Conservation (phyloP, 1,140 invertebrate genomes). For the Eriocheir sinensis region DNA sequence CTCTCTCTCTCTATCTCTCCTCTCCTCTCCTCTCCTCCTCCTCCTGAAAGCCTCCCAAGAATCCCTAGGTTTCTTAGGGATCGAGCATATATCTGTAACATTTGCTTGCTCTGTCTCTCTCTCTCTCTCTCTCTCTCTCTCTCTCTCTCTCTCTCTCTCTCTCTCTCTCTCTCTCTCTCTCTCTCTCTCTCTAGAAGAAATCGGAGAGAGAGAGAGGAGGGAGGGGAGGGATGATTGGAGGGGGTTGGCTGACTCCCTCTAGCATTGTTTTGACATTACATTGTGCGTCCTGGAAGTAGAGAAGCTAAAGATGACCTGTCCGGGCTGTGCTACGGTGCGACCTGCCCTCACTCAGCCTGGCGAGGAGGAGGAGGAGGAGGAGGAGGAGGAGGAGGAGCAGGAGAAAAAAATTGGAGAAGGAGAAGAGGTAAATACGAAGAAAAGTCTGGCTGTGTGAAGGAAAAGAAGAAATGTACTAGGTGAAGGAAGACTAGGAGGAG, state of each 20-base stretch:
- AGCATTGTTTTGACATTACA: constrained; percentile 25
- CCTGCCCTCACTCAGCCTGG: not conserved
- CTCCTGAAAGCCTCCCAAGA: no score
- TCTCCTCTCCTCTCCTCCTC: not conserved
- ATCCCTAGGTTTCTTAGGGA: no score
- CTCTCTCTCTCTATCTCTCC: not conserved
- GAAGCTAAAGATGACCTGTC: not conserved
- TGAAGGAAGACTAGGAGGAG: no score
- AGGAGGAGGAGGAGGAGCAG: not conserved
- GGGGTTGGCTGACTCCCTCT: not conserved
- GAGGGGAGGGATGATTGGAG: not conserved
- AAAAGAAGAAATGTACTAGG: no score
- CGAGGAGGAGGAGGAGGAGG: not conserved
- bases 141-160: no score
- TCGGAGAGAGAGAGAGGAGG: not conserved
- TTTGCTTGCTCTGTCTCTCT: no score
- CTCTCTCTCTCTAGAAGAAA: no score
- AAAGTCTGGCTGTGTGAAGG: no score
- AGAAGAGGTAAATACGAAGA: no score
- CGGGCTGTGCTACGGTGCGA: not conserved
- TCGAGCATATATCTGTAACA: no score
- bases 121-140: no score
- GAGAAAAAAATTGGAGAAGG: not conserved
- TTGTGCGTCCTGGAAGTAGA: not conserved
- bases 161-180: no score